phyloP scores from a whole-genome alignment of 2,888 invertebrate species.

The Pollenia griseotomentosa region DNA sequence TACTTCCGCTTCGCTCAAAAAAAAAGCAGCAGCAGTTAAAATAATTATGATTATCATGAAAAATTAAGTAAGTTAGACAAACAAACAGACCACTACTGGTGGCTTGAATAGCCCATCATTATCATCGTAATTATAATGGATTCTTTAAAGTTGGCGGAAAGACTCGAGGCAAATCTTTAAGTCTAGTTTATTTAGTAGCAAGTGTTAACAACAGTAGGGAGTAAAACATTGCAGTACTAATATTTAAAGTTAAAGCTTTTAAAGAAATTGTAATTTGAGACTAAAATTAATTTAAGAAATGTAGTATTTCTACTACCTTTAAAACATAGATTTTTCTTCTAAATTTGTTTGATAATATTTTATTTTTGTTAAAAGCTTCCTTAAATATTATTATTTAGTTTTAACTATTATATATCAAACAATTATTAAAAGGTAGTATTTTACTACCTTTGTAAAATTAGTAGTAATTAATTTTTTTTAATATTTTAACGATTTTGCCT shows the following conservation, averaged over 20 bases:
- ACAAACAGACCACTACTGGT: background rate
- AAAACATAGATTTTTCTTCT: background rate
- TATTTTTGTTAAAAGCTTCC: too few relatives aligned
- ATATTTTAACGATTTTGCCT: too few relatives aligned
- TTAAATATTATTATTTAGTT: too few relatives aligned
- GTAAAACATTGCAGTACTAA: too few relatives aligned
- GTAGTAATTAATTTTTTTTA: too few relatives aligned
- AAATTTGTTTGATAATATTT: too few relatives aligned
- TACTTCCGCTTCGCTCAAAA: conserved; percentile 31
- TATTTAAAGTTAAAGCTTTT: too few relatives aligned
- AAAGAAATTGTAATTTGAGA: background rate
- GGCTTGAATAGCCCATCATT: background rate
- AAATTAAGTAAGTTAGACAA: conserved; percentile 27
- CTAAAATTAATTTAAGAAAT: background rate
- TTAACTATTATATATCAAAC: background rate
- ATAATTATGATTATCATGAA: conserved; percentile 48
- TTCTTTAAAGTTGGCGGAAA: background rate
- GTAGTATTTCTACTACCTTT: background rate
- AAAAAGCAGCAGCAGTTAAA: conserved; percentile 14
- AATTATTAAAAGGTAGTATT: background rate
- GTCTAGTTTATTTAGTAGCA: too few relatives aligned
- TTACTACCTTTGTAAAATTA: too few relatives aligned
- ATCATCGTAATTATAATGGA: conserved; percentile 8
- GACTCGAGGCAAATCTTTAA: too few relatives aligned
- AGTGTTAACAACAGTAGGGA: too few relatives aligned